These are phyloP conservation scores for Hyposmocoma kahamanoa DNA, from an alignment of 1,140 invertebrate genomes.

Conservation along the genomic window DNA sequence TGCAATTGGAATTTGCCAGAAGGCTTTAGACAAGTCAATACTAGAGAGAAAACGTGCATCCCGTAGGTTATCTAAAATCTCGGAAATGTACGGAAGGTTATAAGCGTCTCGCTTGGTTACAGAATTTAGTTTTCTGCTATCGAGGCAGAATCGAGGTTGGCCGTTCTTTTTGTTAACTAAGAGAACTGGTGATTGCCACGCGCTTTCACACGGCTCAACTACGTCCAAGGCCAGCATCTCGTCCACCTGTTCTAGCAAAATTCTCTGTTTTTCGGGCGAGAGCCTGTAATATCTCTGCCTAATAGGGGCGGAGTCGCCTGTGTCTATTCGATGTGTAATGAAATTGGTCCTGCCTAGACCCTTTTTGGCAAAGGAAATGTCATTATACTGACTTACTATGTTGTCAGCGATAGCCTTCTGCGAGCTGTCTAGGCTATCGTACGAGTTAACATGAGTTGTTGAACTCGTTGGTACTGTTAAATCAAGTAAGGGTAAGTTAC, in stretches of 20 bases:
- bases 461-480: no score
- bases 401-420: constrained; percentile 15
- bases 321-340: constrained; percentile 21
- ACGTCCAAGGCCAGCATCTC: constrained; percentile 19
- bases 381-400: constrained; percentile 10
- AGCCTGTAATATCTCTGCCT: constrained; percentile 19
- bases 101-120: constrained; percentile 44
- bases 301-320: constrained; percentile 19
- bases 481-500: no score
- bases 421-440: no score
- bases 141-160: constrained; percentile 34
- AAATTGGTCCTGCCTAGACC: constrained; percentile 21
- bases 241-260: constrained; percentile 14
- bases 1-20: no score
- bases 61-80: constrained; percentile 28
- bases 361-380: constrained; percentile 13
- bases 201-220: constrained; percentile 21
- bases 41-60: constrained; percentile 15
- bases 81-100: constrained; percentile 19
- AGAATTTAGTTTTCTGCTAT: constrained; percentile 44
- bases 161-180: constrained; percentile 31
- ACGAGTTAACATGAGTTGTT: no score
- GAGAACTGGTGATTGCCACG: constrained; percentile 31
- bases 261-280: constrained; percentile 18
- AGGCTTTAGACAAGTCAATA: constrained; percentile 17